phyloP scores from a whole-genome alignment of 1,140 invertebrate genomes.

The Ceratina japonica region DNA sequence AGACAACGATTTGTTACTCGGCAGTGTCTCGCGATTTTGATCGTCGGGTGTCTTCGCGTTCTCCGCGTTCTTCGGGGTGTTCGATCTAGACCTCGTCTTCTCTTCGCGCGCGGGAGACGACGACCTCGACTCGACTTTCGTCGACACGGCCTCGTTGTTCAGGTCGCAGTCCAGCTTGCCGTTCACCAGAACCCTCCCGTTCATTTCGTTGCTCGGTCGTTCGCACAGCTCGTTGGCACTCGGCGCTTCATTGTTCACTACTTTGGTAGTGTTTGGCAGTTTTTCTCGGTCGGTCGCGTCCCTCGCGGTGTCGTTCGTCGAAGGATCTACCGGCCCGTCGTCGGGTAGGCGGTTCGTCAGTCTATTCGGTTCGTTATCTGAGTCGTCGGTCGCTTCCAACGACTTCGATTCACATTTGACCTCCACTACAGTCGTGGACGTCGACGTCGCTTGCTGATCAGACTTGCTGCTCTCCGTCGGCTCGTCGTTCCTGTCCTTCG shows the following conservation, averaged over 20 bases:
- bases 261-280: not conserved
- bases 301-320: not conserved
- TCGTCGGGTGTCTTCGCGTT: not conserved
- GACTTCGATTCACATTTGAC: not conserved
- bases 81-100: not conserved
- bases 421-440: not conserved
- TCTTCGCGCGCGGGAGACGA: constrained; percentile 10
- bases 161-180: not conserved
- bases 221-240: constrained; percentile 6
- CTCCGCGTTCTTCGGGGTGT: not conserved
- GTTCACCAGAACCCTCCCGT: constrained; percentile 35
- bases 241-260: not conserved
- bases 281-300: not conserved
- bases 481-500: not conserved
- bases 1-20: constrained; percentile 32
- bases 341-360: constrained; percentile 9
- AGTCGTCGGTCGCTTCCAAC: not conserved
- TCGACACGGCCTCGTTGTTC: not conserved
- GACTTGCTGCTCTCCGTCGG: not conserved
- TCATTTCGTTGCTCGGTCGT: constrained; percentile 19
- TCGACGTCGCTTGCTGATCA: not conserved
- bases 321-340: not conserved
- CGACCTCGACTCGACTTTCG: not conserved
- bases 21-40: constrained; percentile 10
- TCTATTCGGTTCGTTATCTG: constrained; percentile 13